A percentile compares a stretch with the other conserved stretches of the same genome.
Evolutionary conservation across 2,888 invertebrate species (phyloP).

Genomic region (Coelinius sp.): DNA sequence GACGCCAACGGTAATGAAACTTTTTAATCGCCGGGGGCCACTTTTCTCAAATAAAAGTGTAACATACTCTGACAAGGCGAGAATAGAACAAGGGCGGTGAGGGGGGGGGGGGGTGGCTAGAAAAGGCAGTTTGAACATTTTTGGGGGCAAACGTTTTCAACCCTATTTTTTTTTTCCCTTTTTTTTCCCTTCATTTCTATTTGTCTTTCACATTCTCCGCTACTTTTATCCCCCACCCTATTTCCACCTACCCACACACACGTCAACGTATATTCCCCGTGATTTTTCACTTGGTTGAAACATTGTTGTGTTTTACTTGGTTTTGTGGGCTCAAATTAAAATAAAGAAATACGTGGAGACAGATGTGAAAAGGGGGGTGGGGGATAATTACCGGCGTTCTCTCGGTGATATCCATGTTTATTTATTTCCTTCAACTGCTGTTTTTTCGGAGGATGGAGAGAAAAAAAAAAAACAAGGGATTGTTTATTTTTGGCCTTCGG

Average conservation of each 20-base stretch:
- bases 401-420: neutral
- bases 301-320: neutral
- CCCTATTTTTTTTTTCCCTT: slow-evolving; percentile 10
- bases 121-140: slow-evolving; percentile 16
- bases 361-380: slow-evolving; percentile 14
- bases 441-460: too few relatives aligned
- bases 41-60: slow-evolving; percentile 47
- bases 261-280: slow-evolving; percentile 8
- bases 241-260: neutral
- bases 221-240: neutral
- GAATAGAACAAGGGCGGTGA: neutral
- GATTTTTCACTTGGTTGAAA: slow-evolving; percentile 33
- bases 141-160: slow-evolving; percentile 27
- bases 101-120: too few relatives aligned
- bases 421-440: neutral
- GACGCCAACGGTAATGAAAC: slow-evolving; percentile 58
- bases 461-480: neutral
- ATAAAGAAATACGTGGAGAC: slow-evolving; percentile 20
- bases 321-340: slow-evolving; percentile 20
- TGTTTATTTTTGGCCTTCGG: slow-evolving; percentile 1
- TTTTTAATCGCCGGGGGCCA: slow-evolving; percentile 58
- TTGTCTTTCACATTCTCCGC: slow-evolving; percentile 4
- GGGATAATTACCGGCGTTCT: slow-evolving; percentile 11
- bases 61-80: slow-evolving; percentile 24
- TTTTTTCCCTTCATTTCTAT: neutral